Conservation (phyloP, 2,888 invertebrate genomes). For the Leuctra nigra region DNA sequence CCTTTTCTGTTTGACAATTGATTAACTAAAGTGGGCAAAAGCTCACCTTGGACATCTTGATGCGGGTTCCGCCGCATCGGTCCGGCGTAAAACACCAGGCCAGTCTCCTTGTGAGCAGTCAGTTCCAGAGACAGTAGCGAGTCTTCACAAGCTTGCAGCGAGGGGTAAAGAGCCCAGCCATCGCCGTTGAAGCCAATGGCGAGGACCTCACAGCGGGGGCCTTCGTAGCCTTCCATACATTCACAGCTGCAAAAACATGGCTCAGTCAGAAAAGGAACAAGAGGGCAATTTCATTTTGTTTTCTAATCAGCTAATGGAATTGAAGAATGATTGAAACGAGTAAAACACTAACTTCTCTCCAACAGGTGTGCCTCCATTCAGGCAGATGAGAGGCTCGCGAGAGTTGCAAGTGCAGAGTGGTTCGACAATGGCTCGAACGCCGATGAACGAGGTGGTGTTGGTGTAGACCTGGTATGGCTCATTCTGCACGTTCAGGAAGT, state of each 20-base stretch:
- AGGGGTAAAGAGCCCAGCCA: conserved; percentile 89
- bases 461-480: conserved; percentile 81
- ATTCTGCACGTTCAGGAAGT: conserved; percentile 63
- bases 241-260: conserved; percentile 52
- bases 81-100: conserved; percentile 86
- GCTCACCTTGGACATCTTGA: conserved; percentile 55
- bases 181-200: conserved; percentile 83
- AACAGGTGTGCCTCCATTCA: conserved; percentile 64
- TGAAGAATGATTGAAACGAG: neutral
- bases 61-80: conserved; percentile 61
- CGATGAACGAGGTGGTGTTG: conserved; percentile 90
- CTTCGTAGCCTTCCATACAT: conserved; percentile 71
- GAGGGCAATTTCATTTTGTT: neutral
- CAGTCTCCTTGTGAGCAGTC: conserved; percentile 66
- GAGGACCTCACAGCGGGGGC: conserved; percentile 86
- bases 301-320: neutral
- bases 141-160: conserved; percentile 79
- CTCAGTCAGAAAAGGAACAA: neutral
- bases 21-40: neutral
- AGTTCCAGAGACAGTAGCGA: conserved; percentile 77
- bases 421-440: conserved; percentile 77
- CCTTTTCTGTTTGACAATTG: no score
- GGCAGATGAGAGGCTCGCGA: conserved; percentile 50
- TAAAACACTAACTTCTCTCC: conserved; percentile 30
- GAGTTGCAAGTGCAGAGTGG: conserved; percentile 64